phyloP scores from a whole-genome alignment of 2,888 invertebrate species.

The Oligia latruncula region DNA sequence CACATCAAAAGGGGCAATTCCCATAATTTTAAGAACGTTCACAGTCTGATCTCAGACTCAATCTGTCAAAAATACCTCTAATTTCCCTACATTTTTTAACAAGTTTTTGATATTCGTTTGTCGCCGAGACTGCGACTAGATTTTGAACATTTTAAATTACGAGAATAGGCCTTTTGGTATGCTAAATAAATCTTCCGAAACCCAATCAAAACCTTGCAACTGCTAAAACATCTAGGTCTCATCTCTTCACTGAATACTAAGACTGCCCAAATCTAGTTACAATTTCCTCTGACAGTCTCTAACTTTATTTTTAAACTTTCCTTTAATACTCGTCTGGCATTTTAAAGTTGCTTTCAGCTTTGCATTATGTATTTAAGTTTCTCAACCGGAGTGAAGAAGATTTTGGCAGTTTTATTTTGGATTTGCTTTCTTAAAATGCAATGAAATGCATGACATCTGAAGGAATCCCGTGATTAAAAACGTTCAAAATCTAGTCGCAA shows the following conservation, averaged over 20 bases:
- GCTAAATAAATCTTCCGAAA: too few relatives aligned
- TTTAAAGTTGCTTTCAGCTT: conserved; percentile 43
- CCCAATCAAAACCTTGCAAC: too few relatives aligned
- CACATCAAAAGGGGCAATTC: too few relatives aligned
- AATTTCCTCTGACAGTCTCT: conserved; percentile 11
- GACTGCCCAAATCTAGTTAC: conserved; percentile 36
- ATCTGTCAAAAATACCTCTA: too few relatives aligned
- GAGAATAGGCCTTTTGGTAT: too few relatives aligned
- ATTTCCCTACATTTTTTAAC: too few relatives aligned
- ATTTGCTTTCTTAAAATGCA: neutral
- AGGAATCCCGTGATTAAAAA: neutral
- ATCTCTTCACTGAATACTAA: conserved; percentile 46
- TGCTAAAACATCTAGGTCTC: neutral
- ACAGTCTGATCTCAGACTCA: too few relatives aligned
- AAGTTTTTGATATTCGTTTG: too few relatives aligned
- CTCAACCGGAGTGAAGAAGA: neutral
- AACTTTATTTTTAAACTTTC: conserved; percentile 45
- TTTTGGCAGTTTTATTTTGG: conserved; percentile 17
- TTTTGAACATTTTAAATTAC: too few relatives aligned
- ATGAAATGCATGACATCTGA: neutral
- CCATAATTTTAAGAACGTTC: too few relatives aligned
- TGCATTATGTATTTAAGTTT: conserved; percentile 50
- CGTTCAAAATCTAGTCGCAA: neutral
- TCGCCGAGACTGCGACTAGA: too few relatives aligned
- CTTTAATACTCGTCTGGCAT: conserved; percentile 34